phyloP scores from a whole-genome alignment of 2,888 invertebrate species.

The Acanthoscelides obtectus region DNA sequence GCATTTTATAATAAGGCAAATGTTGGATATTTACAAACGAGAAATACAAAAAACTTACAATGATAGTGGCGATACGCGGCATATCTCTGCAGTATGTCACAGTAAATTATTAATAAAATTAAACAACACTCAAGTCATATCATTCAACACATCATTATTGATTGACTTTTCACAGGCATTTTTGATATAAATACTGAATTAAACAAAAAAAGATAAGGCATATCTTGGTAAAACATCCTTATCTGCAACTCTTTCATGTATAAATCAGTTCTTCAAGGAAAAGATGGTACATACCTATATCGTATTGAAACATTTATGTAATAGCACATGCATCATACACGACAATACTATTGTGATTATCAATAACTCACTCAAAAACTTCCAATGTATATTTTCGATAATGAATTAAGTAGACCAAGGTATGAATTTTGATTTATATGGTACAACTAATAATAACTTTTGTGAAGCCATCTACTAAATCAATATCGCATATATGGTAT shows the following conservation, averaged over 20 bases:
- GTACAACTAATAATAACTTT: too few relatives aligned
- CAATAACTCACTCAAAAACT: neutral
- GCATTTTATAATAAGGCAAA: too few relatives aligned
- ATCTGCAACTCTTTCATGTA: neutral
- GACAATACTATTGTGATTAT: neutral
- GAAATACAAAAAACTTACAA: neutral
- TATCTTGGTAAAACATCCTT: neutral
- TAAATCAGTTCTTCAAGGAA: neutral
- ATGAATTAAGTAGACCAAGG: neutral
- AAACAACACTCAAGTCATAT: neutral
- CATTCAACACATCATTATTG: constrained; percentile 5
- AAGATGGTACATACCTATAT: too few relatives aligned
- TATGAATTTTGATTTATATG: too few relatives aligned
- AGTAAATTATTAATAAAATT: neutral
- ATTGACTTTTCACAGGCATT: neutral
- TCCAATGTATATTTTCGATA: neutral
- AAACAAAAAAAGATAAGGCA: constrained; percentile 3
- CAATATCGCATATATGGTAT: too few relatives aligned
- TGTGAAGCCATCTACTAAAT: too few relatives aligned
- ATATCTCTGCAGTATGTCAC: constrained; percentile 7
- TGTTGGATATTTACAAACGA: constrained; percentile 1
- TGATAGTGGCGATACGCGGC: constrained; percentile 6
- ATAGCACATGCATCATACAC: neutral
- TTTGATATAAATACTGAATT: neutral
- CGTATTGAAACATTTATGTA: neutral